Conservation (phyloP, 1,140 invertebrate genomes). For the Diabrotica virgifera region DNA sequence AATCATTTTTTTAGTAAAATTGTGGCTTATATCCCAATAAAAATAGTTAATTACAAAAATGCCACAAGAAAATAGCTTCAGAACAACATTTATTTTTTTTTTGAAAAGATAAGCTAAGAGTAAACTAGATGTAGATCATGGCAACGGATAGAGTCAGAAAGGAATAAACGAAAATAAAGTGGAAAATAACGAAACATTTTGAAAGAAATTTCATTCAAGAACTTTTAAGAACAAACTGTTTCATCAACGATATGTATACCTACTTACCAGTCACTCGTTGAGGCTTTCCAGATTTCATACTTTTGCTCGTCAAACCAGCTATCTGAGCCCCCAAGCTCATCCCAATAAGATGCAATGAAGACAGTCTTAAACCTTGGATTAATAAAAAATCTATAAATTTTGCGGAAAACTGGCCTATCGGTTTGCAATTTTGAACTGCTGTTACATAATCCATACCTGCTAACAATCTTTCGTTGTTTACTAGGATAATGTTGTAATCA, state of each 20-base stretch:
- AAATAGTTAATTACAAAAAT: no score
- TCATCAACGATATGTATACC: not conserved
- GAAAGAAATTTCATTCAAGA: no score
- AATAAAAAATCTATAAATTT: conserved; percentile 52
- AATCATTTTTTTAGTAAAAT: no score
- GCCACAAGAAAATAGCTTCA: no score
- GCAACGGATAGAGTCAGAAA: no score
- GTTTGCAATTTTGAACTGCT: conserved; percentile 50
- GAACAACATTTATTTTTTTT: no score
- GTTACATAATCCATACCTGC: conserved; percentile 52
- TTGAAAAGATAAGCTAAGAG: no score
- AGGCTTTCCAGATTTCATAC: conserved; percentile 38
- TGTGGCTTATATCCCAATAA: no score
- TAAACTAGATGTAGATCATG: no score
- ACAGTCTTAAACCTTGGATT: conserved; percentile 33
- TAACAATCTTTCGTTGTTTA: conserved; percentile 46
- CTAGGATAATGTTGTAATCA: conserved; percentile 51
- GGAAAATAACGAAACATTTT: no score
- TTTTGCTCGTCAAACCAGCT: conserved; percentile 29
- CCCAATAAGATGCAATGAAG: conserved; percentile 47
- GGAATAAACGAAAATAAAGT: no score
- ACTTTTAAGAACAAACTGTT: no score
- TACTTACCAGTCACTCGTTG: conserved; percentile 44
- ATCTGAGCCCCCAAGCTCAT: conserved; percentile 53
- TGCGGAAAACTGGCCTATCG: conserved; percentile 49